A percentile compares a stretch with the other conserved stretches of the same genome.
phyloP scores from a whole-genome alignment of 2,797 vertebrate genomes.

The Melanotaenia trifasciata region DNA sequence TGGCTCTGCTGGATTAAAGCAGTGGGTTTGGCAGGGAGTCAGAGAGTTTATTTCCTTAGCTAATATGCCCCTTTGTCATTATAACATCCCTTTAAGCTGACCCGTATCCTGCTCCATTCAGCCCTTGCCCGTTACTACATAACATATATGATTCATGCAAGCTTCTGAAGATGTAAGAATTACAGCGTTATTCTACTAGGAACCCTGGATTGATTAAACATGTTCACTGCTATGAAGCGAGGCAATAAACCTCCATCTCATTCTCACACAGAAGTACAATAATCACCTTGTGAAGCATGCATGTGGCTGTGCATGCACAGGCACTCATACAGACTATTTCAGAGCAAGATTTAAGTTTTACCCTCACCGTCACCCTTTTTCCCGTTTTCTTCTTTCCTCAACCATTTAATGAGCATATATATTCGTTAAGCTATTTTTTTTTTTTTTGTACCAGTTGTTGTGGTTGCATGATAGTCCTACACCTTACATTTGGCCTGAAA shows the following conservation, averaged over 20 bases:
- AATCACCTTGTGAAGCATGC: conserved; percentile 54
- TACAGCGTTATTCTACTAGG: conserved; percentile 65
- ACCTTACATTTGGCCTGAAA: conserved; percentile 52
- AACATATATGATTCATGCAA: conserved; percentile 71
- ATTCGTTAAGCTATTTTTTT: conserved; percentile 38
- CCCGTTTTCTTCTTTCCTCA: conserved; percentile 12
- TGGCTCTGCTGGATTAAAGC: conserved; percentile 73
- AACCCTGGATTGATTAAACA: conserved; percentile 76
- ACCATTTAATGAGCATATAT: conserved; percentile 24
- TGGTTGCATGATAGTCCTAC: conserved; percentile 36
- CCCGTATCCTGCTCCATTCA: conserved; percentile 73
- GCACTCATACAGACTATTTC: conserved; percentile 9
- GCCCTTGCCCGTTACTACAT: conserved; percentile 64
- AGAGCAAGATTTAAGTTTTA: conserved; percentile 19
- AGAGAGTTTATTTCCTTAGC: conserved; percentile 74
- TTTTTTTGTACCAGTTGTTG: conserved; percentile 17
- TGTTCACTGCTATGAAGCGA: conserved; percentile 72
- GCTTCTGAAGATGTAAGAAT: conserved; percentile 62
- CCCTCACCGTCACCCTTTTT: conserved; percentile 18
- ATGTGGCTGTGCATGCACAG: conserved; percentile 23
- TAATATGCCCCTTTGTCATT: conserved; percentile 81
- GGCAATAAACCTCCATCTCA: conserved; percentile 65
- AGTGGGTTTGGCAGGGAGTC: conserved; percentile 70
- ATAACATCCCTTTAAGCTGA: conserved; percentile 76
- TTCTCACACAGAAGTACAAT: conserved; percentile 55